Base-by-base conservation (phyloP, 2,113 vertebrate genomes). In the Rhipidura dahli region DNA sequence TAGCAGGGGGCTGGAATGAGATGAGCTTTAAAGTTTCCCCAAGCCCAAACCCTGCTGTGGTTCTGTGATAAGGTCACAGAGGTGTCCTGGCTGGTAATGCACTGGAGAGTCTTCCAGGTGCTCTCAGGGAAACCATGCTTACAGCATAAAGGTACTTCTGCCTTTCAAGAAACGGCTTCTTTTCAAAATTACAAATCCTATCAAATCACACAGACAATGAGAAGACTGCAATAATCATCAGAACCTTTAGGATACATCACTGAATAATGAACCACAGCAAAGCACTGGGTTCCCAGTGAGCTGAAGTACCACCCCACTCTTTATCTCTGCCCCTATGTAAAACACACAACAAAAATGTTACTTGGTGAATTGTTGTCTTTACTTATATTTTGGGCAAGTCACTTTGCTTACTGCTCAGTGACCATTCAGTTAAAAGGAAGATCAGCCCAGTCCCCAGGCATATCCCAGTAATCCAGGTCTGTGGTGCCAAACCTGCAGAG, bases 11-110 rank as follows among this genome's bases (percentile, higher is more conserved):
- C n/a, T 13, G 37, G 33, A 75, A 45, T 2, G 2, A 53, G 9
- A 39, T n/a, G 28, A 59, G 13, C 23, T 60, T 60, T 82, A 7
- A 51, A 21, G 15, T 39, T 39, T 16, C 28, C 30, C 10, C 3
- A 28, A 45, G 47, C 13, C 44, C 45, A 39, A n/a, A 30, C 5
- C 30, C 6, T 26, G 11, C 21, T 33, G 50, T 57, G 57, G 35
- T 23, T 70, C 75, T 71, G 30, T 45, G 72, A 15, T 0, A 3
- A 39, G 66, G 22, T 24, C 28, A 5, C 69, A 24, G 42, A 28
- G 17, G 12, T 17, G 8, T 2, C 6, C 47, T 39, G 22, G 37
- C 28, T 84, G 14, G 7, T 6, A 8, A 40, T 1, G 0, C 11
- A 6, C 15, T 2, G 9, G 20, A 45, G 28, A n/a, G 6, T 21